Evolutionary conservation across 2,113 vertebrate species (phyloP).

Genomic region (Misgurnus anguillicaudatus): DNA sequence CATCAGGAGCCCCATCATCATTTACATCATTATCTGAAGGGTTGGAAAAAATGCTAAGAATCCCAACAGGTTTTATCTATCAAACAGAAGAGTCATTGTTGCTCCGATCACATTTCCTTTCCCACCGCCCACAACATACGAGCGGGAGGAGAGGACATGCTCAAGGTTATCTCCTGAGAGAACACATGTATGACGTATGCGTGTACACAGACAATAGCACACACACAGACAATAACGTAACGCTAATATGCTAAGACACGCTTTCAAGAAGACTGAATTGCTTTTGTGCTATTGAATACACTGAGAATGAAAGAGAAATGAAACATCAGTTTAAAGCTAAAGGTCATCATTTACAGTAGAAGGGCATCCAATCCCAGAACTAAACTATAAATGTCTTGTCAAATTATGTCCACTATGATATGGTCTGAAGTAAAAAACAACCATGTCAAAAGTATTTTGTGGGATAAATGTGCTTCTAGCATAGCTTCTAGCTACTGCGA

Average conservation of each 20-base stretch:
- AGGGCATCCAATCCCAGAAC: too few species aligned
- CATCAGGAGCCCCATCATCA: slow-evolving; percentile 16
- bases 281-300: not conserved
- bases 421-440: too few species aligned
- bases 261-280: not conserved
- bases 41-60: slow-evolving; percentile 11
- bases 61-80: slow-evolving; percentile 35
- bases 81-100: slow-evolving; percentile 36
- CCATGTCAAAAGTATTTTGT: too few species aligned
- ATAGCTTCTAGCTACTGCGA: too few species aligned
- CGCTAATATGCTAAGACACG: not conserved
- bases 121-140: slow-evolving; percentile 19
- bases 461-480: too few species aligned
- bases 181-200: not conserved
- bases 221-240: not conserved
- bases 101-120: slow-evolving; percentile 51
- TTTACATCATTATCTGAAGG: not conserved
- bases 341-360: too few species aligned
- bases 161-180: slow-evolving; percentile 48
- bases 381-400: too few species aligned
- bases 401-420: too few species aligned
- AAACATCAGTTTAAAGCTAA: too few species aligned
- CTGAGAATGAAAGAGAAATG: too few species aligned
- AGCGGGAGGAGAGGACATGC: slow-evolving; percentile 30
- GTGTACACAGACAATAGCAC: slow-evolving; percentile 5